Conservation (phyloP, 92 coral and sea anemone genomes). For the Paragorgia papillata region DNA sequence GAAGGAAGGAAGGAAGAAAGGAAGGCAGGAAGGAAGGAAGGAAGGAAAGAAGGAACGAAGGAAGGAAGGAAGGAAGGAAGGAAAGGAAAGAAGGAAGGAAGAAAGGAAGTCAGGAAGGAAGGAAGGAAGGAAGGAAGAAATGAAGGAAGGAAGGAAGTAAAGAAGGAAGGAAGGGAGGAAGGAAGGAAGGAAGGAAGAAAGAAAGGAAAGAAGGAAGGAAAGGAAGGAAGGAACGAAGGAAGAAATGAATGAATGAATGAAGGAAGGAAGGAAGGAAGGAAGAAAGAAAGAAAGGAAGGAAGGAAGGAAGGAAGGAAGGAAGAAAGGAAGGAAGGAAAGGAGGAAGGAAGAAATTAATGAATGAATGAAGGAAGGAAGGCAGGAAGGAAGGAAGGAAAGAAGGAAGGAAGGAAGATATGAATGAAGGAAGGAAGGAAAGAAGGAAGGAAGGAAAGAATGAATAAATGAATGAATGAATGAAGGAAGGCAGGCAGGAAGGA, state of each 20-base stretch:
- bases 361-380: no score
- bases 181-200: neutral
- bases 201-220: slow-evolving; percentile 3
- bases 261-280: neutral
- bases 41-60: slow-evolving; percentile 35
- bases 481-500: no score
- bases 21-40: neutral
- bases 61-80: neutral
- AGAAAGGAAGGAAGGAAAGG: neutral
- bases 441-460: slow-evolving; percentile 27
- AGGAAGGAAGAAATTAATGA: no score
- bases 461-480: slow-evolving; percentile 42
- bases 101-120: no score
- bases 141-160: neutral
- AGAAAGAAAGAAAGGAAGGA: neutral
- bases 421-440: neutral
- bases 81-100: no score
- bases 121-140: neutral
- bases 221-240: neutral
- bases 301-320: neutral
- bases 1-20: neutral
- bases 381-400: neutral
- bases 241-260: neutral
- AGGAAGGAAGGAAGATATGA: neutral
- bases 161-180: neutral